These are phyloP conservation scores for Dufourea novaeangliae DNA, from an alignment of 1,140 invertebrate genomes.

Conservation along the genomic window DNA sequence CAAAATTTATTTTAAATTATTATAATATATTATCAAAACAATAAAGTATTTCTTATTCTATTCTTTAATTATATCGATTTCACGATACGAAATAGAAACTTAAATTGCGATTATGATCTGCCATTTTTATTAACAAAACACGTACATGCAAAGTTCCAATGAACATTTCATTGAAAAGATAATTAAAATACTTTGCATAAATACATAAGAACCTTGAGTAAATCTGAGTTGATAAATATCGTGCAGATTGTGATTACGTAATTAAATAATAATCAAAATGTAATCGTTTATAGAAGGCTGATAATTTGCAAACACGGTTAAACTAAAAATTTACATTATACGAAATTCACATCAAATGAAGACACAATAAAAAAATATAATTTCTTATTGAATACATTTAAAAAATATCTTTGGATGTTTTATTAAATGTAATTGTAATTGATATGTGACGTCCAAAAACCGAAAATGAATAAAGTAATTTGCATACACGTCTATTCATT, in stretches of 20 bases:
- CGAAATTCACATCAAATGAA: not conserved
- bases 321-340: not conserved
- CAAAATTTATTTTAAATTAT: not conserved
- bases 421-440: too few relatives aligned
- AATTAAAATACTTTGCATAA: not conserved
- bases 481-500: too few relatives aligned
- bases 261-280: not conserved
- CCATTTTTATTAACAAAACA: not conserved
- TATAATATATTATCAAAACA: not conserved
- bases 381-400: too few relatives aligned
- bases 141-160: not conserved
- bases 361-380: too few relatives aligned
- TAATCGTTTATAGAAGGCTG: not conserved
- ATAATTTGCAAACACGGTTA: not conserved
- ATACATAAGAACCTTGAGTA: not conserved
- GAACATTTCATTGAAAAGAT: not conserved
- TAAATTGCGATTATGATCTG: not conserved
- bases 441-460: too few relatives aligned
- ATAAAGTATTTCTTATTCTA: constrained; percentile 11
- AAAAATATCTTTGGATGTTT: too few relatives aligned
- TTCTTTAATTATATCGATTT: not conserved
- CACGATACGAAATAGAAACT: not conserved
- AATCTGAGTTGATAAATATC: not conserved
- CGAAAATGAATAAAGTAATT: too few relatives aligned
- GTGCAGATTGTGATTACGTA: not conserved